These are phyloP conservation scores for Syrista parreyssii DNA, from an alignment of 2,888 invertebrate species.

Conservation along the genomic window DNA sequence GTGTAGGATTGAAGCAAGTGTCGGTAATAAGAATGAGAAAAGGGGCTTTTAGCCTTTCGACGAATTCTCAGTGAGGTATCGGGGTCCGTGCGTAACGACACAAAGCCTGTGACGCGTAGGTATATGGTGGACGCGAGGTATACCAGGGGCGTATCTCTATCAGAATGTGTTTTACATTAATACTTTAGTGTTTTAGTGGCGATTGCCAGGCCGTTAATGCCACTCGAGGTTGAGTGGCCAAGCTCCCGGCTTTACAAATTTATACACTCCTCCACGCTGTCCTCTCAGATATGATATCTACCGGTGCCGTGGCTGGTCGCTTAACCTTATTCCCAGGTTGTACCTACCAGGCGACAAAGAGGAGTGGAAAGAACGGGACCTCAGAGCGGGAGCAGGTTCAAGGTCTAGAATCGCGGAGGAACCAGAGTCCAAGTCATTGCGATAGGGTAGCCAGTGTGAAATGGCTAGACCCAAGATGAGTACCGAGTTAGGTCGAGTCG, in stretches of 20 bases:
- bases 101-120: neutral
- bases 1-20: neutral
- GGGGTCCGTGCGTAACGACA: conserved; percentile 1
- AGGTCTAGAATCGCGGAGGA: conserved; percentile 8
- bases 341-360: conserved; percentile 28
- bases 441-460: neutral
- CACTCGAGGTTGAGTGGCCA: conserved; percentile 57
- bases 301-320: conserved; percentile 24
- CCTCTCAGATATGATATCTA: conserved; percentile 59
- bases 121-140: neutral
- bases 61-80: neutral
- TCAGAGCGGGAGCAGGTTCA: neutral
- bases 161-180: conserved; percentile 66
- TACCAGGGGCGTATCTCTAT: conserved; percentile 60
- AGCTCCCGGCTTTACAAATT: conserved; percentile 63
- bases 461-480: neutral
- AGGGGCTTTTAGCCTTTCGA: conserved; percentile 6
- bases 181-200: conserved; percentile 63
- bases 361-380: neutral
- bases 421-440: conserved; percentile 5
- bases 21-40: neutral
- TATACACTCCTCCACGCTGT: conserved; percentile 52
- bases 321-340: conserved; percentile 42
- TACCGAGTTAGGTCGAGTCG: neutral
- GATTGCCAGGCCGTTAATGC: conserved; percentile 63